Base-by-base conservation (phyloP, 2,113 vertebrate genomes). In the Chloropsis cyanopogon region DNA sequence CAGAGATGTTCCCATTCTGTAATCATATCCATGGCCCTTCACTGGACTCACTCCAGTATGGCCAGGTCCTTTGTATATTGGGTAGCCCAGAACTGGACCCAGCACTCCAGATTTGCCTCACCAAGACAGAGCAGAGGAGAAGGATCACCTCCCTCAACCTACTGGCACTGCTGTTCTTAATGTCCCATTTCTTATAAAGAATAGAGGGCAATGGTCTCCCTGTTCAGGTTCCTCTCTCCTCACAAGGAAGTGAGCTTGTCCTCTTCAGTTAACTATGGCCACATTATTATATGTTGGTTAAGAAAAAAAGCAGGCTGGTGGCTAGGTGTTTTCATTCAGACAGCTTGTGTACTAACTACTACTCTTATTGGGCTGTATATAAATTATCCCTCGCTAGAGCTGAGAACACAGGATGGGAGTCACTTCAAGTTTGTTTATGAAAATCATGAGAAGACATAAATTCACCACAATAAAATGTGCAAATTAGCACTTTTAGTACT, bases 1-100 rank as follows among this genome's bases (percentile, higher is more conserved):
- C 2, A 86, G 26, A 89, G 49, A 64, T 41, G 8, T 14, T 91
- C 57, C 60, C 19, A 46, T 23, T 39, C 37, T 16, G 82, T 41
- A 28, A 33, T 42, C 39, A 25, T 13, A 15, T 28, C 73, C 11
- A 18, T 10, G 31, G 39, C 12, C 6, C 7, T 66, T 70, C 19
- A 15, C 21, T 63, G 47, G 42, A 44, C 61, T 86, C 80, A 29
- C 13, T 65, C 28, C 25, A 59, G 21, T 39, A 44, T 19, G 70
- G 52, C 12, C 6, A 2, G 6, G 7, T 70, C 29, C 25, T 69
- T 77, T 26, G 26, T 0, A 1, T 6, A 19, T 3, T 37, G 12
- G 8, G 4, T 22, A 70, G 37, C 26, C n/a, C n/a, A 56, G 41
- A 75, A 44, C 66, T 15, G 44, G 10, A 33, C 10, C 23, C 33